Conservation (phyloP, 2,888 invertebrate species). For the Harpalus rufipes region DNA sequence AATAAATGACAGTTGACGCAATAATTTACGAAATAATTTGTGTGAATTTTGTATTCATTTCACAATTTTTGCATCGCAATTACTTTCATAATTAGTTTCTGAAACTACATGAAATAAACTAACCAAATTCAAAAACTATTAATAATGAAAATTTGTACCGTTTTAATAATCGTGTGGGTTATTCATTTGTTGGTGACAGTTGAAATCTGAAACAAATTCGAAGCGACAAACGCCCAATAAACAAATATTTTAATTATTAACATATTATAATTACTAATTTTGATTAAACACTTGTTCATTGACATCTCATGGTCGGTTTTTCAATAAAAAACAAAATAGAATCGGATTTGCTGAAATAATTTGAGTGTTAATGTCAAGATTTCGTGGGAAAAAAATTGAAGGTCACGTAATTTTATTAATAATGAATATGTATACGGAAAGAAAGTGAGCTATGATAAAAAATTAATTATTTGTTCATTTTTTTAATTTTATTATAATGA, state of each 20-base stretch:
- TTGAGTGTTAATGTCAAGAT: constrained; percentile 61
- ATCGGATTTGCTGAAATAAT: constrained; percentile 37
- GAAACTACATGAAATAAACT: constrained; percentile 5
- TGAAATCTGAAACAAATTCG: constrained; percentile 27
- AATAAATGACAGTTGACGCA: background rate
- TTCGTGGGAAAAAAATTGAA: constrained; percentile 50
- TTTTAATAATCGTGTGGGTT: constrained; percentile 15
- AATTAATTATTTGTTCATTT: constrained; percentile 49
- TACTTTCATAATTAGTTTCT: constrained; percentile 5
- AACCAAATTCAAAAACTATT: constrained; percentile 12
- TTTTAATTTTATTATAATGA: constrained; percentile 52
- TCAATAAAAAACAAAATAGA: constrained; percentile 31
- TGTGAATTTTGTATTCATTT: background rate
- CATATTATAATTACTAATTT: constrained; percentile 57
- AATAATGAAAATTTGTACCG: constrained; percentile 22
- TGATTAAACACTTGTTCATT: constrained; percentile 35
- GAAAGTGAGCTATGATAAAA: constrained; percentile 43
- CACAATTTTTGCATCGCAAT: constrained; percentile 16
- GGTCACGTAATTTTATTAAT: constrained; percentile 47
- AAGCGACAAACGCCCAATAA: constrained; percentile 26
- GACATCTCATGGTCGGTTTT: constrained; percentile 43
- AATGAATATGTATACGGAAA: constrained; percentile 52
- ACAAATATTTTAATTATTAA: constrained; percentile 44
- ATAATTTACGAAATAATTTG: background rate
- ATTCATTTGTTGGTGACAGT: constrained; percentile 24